Evolutionary conservation across 2,888 invertebrate species (phyloP), one percentile per base, ranked within the genome.

Genomic region (Cataglyphis albicans): DNA sequence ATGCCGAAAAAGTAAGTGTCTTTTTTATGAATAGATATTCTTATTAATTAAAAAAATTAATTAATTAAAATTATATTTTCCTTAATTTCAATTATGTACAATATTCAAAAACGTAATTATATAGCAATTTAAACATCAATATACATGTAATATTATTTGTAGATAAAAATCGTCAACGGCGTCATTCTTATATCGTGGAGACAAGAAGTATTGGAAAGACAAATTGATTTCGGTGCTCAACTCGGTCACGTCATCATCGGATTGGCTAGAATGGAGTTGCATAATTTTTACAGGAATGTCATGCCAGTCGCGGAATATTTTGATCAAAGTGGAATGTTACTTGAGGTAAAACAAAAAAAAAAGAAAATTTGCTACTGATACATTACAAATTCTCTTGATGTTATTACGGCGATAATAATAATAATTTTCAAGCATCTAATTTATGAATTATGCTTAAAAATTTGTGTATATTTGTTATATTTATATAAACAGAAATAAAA

Each of bases 251-350:
- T 97, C 82, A 97, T 97, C 89, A 96, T 98, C 89, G 97, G 97
- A 85, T 95, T 98, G 90, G 98, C 98, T 82, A 96, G 97, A 93
- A 98, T 98, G 98, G 98, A 98, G 95, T 96, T 98, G 80, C 96
- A 96, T 93, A 98, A 98, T 96, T 98, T 98, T 96, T 98, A 98
- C 94, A 97, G 97, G 93, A 97, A 97, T 95, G 98, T 98, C 72
- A 97, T 98, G 96, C 98, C 98, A 0, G 98, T 98, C 32, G 98
- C 98, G 0, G 98, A 98, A 93, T 98, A 98, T 95, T 98, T 98
- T 93, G 98, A 98, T 93, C 98, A 98, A 95, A 97, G 97, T 93
- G 97, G 97, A 93, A 97, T 98, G 96, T 95, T 97, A 61, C 95
- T 96, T 90, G 96, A 96, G 95, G 97, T 97, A 82, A 72, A 35